A percentile compares a stretch with the other conserved stretches of the same genome.
Conservation (phyloP, 2,888 invertebrate genomes). For the Harpalus rubripes region DNA sequence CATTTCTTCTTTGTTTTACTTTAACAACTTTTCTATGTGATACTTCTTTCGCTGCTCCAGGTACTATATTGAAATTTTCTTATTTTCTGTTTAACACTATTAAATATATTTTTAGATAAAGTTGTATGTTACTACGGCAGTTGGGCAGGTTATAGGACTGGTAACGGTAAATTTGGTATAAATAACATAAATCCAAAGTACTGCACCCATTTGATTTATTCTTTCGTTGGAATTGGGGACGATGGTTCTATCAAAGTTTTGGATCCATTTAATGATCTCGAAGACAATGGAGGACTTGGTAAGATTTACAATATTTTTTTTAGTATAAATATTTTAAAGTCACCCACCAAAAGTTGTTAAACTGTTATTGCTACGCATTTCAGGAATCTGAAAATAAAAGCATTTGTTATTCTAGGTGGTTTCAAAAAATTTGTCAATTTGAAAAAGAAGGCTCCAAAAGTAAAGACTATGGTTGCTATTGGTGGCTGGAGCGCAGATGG, state of each 20-base stretch:
- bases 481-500: conserved; percentile 79
- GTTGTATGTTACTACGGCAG: conserved; percentile 78
- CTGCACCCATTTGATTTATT: conserved; percentile 79
- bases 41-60: too few relatives aligned
- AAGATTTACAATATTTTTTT: conserved; percentile 69
- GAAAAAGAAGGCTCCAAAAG: conserved; percentile 76
- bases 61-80: neutral
- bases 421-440: conserved; percentile 71
- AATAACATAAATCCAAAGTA: conserved; percentile 77
- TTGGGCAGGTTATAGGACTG: conserved; percentile 76
- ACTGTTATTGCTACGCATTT: conserved; percentile 67
- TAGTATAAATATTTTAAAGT: conserved; percentile 71
- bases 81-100: neutral
- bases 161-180: conserved; percentile 75
- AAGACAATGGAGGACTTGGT: conserved; percentile 66
- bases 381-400: neutral
- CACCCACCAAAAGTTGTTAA: neutral
- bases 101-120: conserved; percentile 65
- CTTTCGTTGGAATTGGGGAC: conserved; percentile 79
- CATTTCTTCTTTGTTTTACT: too few relatives aligned
- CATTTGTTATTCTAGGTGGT: neutral
- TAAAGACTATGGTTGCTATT: conserved; percentile 77
- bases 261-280: conserved; percentile 75
- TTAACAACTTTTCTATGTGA: too few relatives aligned
- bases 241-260: conserved; percentile 76